phyloP scores from a whole-genome alignment of 2,797 vertebrate species.

The Agapornis canus region DNA sequence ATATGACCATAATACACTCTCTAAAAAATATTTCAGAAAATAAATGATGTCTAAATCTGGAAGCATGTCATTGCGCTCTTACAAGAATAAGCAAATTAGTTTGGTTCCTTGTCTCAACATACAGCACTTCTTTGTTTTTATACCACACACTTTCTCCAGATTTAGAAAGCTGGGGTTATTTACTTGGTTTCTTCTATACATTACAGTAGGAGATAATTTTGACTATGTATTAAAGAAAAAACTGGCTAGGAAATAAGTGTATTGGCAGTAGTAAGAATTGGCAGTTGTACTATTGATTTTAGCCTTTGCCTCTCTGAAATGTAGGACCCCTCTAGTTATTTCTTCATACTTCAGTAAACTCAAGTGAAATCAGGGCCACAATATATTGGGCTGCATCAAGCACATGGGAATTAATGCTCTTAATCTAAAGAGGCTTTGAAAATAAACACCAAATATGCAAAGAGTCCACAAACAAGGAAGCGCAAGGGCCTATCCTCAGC shows the following conservation, averaged over 20 bases:
- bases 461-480: not conserved
- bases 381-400: not conserved
- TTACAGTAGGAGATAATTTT: not conserved
- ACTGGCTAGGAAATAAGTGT: not conserved
- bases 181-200: not conserved
- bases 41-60: constrained; percentile 43
- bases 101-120: constrained; percentile 1
- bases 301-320: not conserved
- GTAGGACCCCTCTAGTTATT: not conserved
- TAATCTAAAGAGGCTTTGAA: not conserved
- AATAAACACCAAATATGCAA: not conserved
- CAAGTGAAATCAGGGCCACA: not conserved
- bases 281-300: not conserved
- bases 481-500: not conserved
- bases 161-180: not conserved
- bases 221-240: not conserved
- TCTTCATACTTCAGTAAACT: not conserved
- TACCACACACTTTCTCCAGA: not conserved
- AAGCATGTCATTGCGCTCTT: not conserved
- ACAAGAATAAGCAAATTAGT: constrained; percentile 26
- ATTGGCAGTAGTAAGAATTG: not conserved
- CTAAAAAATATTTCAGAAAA: constrained; percentile 42
- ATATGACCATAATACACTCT: constrained; percentile 4
- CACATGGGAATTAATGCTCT: not conserved
- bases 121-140: not conserved